A percentile compares a stretch with the other conserved stretches of the same genome.
phyloP scores from a whole-genome alignment of 1,140 invertebrate genomes.

The Camponotus pennsylvanicus region DNA sequence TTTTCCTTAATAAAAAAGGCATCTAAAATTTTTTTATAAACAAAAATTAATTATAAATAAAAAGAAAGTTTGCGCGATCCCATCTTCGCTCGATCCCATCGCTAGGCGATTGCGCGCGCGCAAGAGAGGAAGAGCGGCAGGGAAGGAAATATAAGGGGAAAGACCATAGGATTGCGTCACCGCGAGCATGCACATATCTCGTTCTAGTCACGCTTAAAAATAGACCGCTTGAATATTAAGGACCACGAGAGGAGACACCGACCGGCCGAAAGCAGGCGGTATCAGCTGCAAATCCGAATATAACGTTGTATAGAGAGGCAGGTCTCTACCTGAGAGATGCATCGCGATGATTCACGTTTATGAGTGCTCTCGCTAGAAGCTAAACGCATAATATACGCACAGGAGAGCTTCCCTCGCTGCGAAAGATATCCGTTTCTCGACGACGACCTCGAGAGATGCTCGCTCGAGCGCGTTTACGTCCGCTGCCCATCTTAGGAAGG shows the following conservation, averaged over 20 bases:
- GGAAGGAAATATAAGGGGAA: constrained; percentile 76
- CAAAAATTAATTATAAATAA: too few species aligned
- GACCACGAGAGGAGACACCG: constrained; percentile 55
- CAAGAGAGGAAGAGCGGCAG: constrained; percentile 49
- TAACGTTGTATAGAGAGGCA: constrained; percentile 4
- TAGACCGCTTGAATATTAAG: constrained; percentile 83
- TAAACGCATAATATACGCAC: constrained; percentile 19
- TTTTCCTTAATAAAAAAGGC: too few species aligned
- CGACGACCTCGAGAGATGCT: constrained; percentile 62
- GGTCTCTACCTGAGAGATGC: constrained; percentile 22
- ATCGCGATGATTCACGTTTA: constrained; percentile 31
- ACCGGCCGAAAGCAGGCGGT: background rate
- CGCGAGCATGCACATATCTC: constrained; percentile 79
- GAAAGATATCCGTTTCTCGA: constrained; percentile 50
- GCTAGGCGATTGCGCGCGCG: background rate
- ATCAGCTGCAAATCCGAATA: constrained; percentile 37
- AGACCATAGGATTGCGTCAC: constrained; percentile 83
- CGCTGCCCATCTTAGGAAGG: constrained; percentile 74
- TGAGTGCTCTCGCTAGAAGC: background rate
- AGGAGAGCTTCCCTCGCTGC: constrained; percentile 59
- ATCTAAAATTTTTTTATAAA: too few species aligned
- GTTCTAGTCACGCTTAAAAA: constrained; percentile 84
- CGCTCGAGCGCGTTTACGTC: constrained; percentile 61
- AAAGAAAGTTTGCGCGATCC: background rate
- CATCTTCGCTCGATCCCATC: background rate